Evolutionary conservation across 1,140 invertebrate species (phyloP), one percentile per base, ranked within the genome.

Genomic region (Wasmannia auropunctata): DNA sequence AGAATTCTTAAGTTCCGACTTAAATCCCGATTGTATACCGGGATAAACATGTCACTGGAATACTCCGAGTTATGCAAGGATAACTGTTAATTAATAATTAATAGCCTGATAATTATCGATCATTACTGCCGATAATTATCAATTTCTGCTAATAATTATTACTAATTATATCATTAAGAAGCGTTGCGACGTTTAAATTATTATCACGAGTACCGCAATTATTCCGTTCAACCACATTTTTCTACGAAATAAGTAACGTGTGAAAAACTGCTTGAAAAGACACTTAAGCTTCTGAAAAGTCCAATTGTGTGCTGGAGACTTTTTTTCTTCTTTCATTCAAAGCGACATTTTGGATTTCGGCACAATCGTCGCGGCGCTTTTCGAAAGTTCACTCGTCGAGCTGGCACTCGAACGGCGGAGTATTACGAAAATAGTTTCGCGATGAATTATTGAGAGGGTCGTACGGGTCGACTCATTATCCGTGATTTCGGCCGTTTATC

Each of bases 341-440:
- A 34, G n/a, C 16, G 2, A 16, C 7, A 0, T 25, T 22, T 5
- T 40, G n/a, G 43, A 49, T 79, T 79, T 51, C 5, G 37, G 7
- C 6, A 67, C 4, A 31, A 7, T 51, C 37, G 22, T 22, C n/a
- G n/a, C 10, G 3, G 34, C 22, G 43, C 43, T 37, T 51, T 51
- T 67, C 10, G 8, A 22, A 34, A 49, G 19, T 25, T 34, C 40
- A 46, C 25, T 54, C 51, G 19, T 37, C 22, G 3, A n/a, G 19
- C 19, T 46, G n/a, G 25, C 40, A 65, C 34, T 37, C 43, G n/a
- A 67, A 31, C n/a, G 34, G 65, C n/a, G 22, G 34, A 70, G n/a
- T 11, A 11, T 58, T 54, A 69, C 65, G 19, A n/a, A 43, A 81
- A 72, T 81, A 81, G 67, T 58, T 81, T 56, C 34, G 5, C 11